Percentiles rank a stretch among this genome's conserved stretches.
Conservation (phyloP, 2,113 vertebrate genomes). For the Atrichornis clamosus region DNA sequence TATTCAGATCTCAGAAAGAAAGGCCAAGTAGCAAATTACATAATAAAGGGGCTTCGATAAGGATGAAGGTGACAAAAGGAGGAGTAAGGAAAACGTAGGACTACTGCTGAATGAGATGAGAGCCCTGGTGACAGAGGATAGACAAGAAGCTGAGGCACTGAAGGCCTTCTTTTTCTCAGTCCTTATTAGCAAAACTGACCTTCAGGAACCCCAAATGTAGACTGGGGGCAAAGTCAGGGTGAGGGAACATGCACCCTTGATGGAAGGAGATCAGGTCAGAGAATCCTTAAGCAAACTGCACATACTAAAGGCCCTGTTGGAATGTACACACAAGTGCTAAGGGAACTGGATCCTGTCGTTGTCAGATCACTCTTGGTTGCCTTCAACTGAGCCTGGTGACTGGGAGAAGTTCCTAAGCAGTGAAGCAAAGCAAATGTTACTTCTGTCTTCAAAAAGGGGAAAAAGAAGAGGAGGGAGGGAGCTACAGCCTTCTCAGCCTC, state of each 20-base stretch:
- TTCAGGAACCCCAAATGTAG: neutral
- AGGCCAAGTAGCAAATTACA: neutral
- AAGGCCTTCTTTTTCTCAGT: neutral
- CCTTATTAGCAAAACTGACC: neutral
- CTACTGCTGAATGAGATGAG: neutral
- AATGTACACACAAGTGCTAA: neutral
- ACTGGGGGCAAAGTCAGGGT: neutral
- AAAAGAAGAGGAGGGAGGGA: neutral
- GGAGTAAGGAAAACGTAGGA: neutral
- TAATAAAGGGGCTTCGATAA: neutral
- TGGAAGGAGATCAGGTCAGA: neutral
- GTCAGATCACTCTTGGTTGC: neutral
- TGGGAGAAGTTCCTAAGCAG: neutral
- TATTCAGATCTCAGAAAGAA: neutral
- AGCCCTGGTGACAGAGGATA: neutral
- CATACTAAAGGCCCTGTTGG: neutral
- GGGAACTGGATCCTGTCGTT: neutral
- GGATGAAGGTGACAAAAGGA: neutral
- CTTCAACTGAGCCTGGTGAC: neutral
- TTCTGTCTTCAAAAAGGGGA: neutral
- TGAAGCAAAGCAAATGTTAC: neutral
- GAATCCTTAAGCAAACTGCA: neutral
- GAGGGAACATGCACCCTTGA: neutral
- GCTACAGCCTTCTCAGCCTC: neutral
- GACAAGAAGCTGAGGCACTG: neutral